phyloP scores from a whole-genome alignment of 2,888 invertebrate species.

The Coecobrya sp. region DNA sequence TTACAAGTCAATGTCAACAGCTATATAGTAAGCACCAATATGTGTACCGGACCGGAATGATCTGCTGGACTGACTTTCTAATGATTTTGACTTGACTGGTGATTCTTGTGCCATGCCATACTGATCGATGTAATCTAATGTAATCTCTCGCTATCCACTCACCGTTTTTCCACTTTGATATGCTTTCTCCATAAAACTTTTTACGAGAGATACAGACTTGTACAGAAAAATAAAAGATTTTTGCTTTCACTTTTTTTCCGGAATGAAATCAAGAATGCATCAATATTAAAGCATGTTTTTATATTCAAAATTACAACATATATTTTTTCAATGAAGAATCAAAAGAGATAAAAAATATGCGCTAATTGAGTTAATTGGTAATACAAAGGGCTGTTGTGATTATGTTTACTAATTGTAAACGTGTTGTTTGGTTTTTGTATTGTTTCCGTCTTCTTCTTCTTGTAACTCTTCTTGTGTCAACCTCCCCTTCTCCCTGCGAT shows the following conservation, averaged over 20 bases:
- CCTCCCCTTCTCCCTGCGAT: constrained; percentile 49
- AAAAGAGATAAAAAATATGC: too few relatives aligned
- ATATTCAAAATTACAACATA: background rate
- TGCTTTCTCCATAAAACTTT: background rate
- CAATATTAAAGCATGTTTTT: background rate
- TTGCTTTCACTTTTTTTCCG: constrained; percentile 1
- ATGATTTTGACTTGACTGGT: too few relatives aligned
- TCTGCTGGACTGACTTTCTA: too few relatives aligned
- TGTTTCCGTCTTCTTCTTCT: constrained; percentile 49
- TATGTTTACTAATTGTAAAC: constrained; percentile 67
- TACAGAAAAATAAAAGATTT: background rate
- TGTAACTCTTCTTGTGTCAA: constrained; percentile 46
- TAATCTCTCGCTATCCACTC: too few relatives aligned
- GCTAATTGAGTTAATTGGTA: too few relatives aligned
- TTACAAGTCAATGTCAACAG: too few relatives aligned
- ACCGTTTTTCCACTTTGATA: background rate
- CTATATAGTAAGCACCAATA: too few relatives aligned
- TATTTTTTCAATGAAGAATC: background rate
- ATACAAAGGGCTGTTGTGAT: background rate
- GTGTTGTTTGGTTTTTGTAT: constrained; percentile 83
- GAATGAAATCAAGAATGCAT: background rate
- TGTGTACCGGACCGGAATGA: too few relatives aligned
- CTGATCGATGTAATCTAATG: too few relatives aligned
- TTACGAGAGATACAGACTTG: background rate
- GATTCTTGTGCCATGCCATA: too few relatives aligned